A percentile compares a stretch with the other conserved stretches of the same genome.
These are phyloP conservation scores for Mesoclemmys tuberculata DNA, from an alignment of 2,113 vertebrate species.

Conservation along the genomic window DNA sequence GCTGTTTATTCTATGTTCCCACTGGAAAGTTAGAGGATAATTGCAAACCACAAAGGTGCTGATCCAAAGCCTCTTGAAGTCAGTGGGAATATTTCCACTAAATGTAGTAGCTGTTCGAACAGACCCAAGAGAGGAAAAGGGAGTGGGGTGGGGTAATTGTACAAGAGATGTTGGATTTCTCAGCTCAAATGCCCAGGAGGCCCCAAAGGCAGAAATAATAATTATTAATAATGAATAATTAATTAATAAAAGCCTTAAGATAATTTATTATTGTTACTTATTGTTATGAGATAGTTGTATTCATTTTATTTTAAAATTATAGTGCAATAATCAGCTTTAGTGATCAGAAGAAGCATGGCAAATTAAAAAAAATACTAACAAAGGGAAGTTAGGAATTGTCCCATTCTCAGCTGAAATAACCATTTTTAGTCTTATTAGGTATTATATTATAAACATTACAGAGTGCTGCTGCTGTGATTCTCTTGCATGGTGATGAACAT, in stretches of 20 bases:
- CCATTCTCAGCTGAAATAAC: not conserved
- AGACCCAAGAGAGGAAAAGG: not conserved
- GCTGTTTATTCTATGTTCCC: not conserved
- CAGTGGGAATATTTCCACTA: rapidly evolving
- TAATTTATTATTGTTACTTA: conserved; percentile 14
- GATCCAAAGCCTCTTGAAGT: not conserved
- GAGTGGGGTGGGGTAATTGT: not conserved
- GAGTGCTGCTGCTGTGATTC: not conserved
- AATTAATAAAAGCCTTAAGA: not conserved
- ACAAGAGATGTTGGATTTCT: not conserved
- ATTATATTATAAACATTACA: not conserved
- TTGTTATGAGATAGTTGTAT: conserved; percentile 20
- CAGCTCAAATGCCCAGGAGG: not conserved
- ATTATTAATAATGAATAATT: too few species aligned
- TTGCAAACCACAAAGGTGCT: not conserved
- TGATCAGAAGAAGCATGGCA: conserved; percentile 17
- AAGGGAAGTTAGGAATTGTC: not conserved
- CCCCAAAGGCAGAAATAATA: not conserved
- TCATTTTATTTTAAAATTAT: conserved; percentile 29
- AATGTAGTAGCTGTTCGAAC: not conserved
- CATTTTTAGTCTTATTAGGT: not conserved
- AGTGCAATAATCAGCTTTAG: conserved; percentile 49
- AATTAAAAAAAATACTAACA: not conserved
- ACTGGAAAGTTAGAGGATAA: not conserved
- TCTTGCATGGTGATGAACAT: not conserved